Percentiles rank a stretch among this genome's conserved stretches.
phyloP scores from a whole-genome alignment of 2,888 invertebrate species.

The Ennomos fuscantarius region DNA sequence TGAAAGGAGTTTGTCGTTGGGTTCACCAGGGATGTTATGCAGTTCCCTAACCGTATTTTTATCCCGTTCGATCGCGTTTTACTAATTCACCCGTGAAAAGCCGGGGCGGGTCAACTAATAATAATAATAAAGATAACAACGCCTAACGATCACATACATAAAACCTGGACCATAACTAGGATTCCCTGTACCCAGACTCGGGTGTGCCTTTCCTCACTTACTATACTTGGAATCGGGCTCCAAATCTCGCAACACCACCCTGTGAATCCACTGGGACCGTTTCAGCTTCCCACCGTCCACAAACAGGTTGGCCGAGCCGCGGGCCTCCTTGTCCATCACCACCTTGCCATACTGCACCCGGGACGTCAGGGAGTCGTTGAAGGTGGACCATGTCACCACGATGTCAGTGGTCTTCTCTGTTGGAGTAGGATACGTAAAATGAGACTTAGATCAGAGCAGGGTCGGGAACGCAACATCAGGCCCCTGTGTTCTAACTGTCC shows the following conservation, averaged over 20 bases:
- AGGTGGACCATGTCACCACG: constrained; percentile 93
- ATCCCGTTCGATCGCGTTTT: no score
- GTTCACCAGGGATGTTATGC: no score
- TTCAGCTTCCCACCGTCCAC: constrained; percentile 89
- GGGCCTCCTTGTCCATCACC: constrained; percentile 81
- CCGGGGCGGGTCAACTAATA: no score
- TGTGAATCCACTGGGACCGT: constrained; percentile 91
- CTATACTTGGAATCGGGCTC: constrained; percentile 87
- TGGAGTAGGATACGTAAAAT: constrained; percentile 18
- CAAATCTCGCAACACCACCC: constrained; percentile 87
- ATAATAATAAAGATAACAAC: no score
- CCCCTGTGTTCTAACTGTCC: no score
- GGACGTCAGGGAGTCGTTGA: constrained; percentile 87
- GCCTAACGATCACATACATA: no score
- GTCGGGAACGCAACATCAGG: no score
- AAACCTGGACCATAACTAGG: no score
- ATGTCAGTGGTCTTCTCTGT: constrained; percentile 88
- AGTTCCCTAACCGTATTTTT: no score
- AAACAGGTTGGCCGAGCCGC: constrained; percentile 87
- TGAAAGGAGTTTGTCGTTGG: no score
- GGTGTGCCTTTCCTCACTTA: constrained; percentile 46
- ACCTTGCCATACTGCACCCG: constrained; percentile 90
- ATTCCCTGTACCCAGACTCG: no score
- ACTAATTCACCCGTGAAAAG: no score
- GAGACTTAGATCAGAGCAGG: background rate